Evolutionary conservation across 2,797 vertebrate species (phyloP).

Genomic region (Sebastes reedi): DNA sequence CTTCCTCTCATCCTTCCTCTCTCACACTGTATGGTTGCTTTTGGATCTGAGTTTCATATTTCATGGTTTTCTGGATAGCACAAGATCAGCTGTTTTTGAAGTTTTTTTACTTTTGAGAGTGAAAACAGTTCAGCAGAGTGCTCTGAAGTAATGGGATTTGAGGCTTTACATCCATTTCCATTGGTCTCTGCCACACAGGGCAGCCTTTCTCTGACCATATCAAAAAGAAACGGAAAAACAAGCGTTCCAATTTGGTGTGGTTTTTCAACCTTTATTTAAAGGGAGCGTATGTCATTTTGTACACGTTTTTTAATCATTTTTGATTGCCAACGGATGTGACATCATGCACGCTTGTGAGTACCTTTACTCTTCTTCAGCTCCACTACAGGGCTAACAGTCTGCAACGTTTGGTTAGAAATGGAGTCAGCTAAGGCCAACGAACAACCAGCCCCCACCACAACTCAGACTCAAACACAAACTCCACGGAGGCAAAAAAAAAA

Average conservation of each 20-base stretch:
- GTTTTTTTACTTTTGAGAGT: conserved; percentile 20
- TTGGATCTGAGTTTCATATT: conserved; percentile 38
- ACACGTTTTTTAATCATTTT: background rate
- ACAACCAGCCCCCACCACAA: no score
- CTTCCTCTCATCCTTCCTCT: background rate
- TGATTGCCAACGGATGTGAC: background rate
- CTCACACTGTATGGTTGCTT: background rate
- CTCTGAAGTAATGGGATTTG: conserved; percentile 29
- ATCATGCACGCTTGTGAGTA: no score
- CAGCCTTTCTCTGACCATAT: background rate
- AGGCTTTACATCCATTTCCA: conserved; percentile 2
- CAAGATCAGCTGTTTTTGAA: conserved; percentile 47
- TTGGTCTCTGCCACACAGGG: background rate
- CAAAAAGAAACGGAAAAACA: background rate
- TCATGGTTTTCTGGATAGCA: conserved; percentile 38
- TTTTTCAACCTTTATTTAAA: background rate
- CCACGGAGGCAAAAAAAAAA: no score
- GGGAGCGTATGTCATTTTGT: background rate
- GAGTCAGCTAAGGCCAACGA: no score
- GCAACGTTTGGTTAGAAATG: no score
- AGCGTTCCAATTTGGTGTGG: background rate
- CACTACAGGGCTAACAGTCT: no score
- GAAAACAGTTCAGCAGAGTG: conserved; percentile 8
- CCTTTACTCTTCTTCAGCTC: no score
- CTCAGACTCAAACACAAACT: no score